Base-by-base conservation (phyloP, 2,113 vertebrate species). In the Hemiscyllium ocellatum region DNA sequence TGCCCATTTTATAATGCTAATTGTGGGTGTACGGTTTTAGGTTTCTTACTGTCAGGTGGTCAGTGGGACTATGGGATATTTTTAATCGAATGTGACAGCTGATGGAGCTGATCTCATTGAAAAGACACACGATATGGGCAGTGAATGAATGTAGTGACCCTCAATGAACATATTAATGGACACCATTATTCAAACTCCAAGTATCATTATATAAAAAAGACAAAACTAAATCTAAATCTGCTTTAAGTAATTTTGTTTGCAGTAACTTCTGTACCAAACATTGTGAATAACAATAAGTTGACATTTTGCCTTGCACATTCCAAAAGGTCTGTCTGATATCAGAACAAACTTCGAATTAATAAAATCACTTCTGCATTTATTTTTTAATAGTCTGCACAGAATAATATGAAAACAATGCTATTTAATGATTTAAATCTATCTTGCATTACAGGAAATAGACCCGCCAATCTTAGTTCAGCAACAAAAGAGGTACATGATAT, bases 1-100 rank as follows among this genome's bases (percentile, higher is more conserved):
- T 98, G 98, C 98, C 98, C 98, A 99, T 99, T 99, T 99, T 99
- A 98, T 99, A 98, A 99, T 99, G 98, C 98, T 99, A 99, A 99
- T 99, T 98, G 97, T 97, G 98, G 98, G 97, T 97, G 98, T 97
- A 97, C 68, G 97, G 97, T 98, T 97, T 98, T 97, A 98, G 97
- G 98, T 98, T 98, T 98, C 98, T 98, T 97, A 97, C 98, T 98
- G 98, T 99, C 99, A 99, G 98, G 98, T 99, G 98, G 98, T 98
- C 98, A 98, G 98, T 98, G 97, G 97, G 98, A 98, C 98, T 97
- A 97, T 98, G 98, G 98, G 98, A 98, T 98, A 98, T 98, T 98
- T 98, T 98, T 99, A 99, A 99, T 99, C 98, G 98, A 98, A 98
- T 98, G 98, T 99, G 99, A 99, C 99, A 99, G 99, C 97, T 98